Conservation (phyloP, 37 sponge, comb jelly and placozoan species). For the Ianthella basta region DNA sequence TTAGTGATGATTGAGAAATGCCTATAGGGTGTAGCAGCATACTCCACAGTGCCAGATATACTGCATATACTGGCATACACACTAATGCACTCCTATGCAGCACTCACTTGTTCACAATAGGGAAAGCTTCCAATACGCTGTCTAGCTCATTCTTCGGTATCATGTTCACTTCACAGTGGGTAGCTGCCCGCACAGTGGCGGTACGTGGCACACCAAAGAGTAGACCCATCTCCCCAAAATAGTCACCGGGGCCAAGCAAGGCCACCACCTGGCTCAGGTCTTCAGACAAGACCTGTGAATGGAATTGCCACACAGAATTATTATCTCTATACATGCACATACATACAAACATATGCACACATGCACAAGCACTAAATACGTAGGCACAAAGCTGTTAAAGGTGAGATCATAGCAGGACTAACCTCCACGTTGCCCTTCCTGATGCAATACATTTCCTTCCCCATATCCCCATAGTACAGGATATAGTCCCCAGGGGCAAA, state of each 20-base stretch:
- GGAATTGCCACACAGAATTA: background rate
- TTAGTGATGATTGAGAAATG: conserved; percentile 29
- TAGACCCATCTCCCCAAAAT: conserved; percentile 81
- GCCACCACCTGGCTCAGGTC: conserved; percentile 66
- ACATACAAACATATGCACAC: no score
- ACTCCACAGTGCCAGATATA: no score
- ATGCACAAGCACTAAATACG: no score
- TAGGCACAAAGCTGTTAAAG: no score
- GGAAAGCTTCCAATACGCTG: conserved; percentile 46
- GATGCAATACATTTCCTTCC: conserved; percentile 79
- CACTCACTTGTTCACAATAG: conserved; percentile 55
- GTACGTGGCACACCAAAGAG: conserved; percentile 60
- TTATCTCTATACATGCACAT: conserved; percentile 27
- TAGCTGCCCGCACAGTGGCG: conserved; percentile 68
- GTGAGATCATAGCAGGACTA: no score
- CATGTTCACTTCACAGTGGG: conserved; percentile 74
- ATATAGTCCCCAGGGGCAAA: conserved; percentile 77
- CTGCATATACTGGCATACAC: background rate
- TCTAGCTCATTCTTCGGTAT: conserved; percentile 51
- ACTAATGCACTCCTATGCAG: background rate
- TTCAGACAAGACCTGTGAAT: conserved; percentile 63
- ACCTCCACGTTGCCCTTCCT: conserved; percentile 79
- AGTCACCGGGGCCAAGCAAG: conserved; percentile 57
- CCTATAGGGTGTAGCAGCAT: background rate
- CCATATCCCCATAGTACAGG: conserved; percentile 78